Percentiles rank a stretch among this genome's conserved stretches.
These are phyloP conservation scores for Mormyrops attenuatus DNA, from an alignment of 2,797 vertebrate genomes.

Conservation along the genomic window DNA sequence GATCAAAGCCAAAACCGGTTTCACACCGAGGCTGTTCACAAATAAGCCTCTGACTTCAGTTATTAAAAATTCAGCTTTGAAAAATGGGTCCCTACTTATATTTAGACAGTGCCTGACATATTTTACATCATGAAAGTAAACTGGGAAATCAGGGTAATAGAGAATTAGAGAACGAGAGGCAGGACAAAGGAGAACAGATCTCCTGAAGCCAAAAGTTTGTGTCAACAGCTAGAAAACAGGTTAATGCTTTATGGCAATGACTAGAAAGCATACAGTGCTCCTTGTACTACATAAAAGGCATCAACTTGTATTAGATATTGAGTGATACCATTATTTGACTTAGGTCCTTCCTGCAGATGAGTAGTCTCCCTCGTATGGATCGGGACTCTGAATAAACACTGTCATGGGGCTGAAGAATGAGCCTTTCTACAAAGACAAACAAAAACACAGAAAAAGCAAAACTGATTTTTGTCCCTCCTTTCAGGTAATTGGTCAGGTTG, in stretches of 20 bases:
- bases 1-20: not conserved
- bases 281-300: not conserved
- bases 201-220: not conserved
- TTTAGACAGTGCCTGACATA: not conserved
- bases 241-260: not conserved
- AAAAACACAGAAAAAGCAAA: not conserved
- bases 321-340: constrained; percentile 77
- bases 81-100: not conserved
- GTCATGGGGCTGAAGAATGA: constrained; percentile 80
- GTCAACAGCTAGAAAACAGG: not conserved
- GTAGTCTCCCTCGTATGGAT: constrained; percentile 74
- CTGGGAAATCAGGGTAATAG: not conserved
- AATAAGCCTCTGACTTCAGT: not conserved
- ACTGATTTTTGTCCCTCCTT: not conserved
- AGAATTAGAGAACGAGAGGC: not conserved
- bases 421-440: constrained; percentile 67
- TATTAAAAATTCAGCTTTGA: not conserved
- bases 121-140: not conserved
- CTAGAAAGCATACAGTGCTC: not conserved
- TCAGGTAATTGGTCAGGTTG: not conserved
- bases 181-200: not conserved
- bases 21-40: not conserved
- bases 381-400: constrained; percentile 73
- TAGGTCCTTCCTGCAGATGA: constrained; percentile 80
- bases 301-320: not conserved